Conservation (phyloP, 2,888 invertebrate genomes). For the Mythimna lalbum region DNA sequence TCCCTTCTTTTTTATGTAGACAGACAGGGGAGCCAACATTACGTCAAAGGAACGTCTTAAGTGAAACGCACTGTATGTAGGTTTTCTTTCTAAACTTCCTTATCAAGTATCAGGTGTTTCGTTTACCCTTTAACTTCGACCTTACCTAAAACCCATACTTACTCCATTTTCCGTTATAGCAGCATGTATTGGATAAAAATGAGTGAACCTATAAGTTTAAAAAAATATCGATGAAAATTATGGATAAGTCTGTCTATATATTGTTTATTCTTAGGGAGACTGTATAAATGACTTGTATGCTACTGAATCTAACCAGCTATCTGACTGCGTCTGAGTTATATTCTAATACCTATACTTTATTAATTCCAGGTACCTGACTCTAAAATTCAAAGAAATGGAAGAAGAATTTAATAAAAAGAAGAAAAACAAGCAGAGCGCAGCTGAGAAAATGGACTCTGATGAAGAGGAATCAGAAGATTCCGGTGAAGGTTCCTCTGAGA, state of each 20-base stretch:
- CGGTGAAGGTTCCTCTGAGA: conserved; percentile 67
- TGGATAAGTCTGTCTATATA: background rate
- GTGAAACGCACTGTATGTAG: too few relatives aligned
- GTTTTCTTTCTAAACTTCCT: background rate
- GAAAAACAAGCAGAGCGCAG: conserved; percentile 82
- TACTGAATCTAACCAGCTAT: background rate
- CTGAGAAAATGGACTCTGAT: conserved; percentile 75
- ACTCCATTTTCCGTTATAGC: background rate
- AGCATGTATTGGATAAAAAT: background rate
- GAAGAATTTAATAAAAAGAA: conserved; percentile 94
- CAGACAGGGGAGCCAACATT: too few relatives aligned
- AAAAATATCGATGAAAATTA: background rate
- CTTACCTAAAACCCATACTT: background rate
- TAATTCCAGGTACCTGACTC: conserved; percentile 93
- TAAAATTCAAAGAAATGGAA: conserved; percentile 97
- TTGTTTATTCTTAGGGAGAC: background rate
- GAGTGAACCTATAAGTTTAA: background rate
- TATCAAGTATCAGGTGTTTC: background rate
- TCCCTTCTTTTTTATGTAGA: too few relatives aligned
- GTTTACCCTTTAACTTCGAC: background rate
- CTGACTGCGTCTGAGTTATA: background rate
- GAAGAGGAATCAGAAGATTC: conserved; percentile 75
- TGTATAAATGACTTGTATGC: background rate
- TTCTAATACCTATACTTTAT: background rate
- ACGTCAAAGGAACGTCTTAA: too few relatives aligned